A percentile compares a stretch with the other conserved stretches of the same genome.
Evolutionary conservation across 2,113 vertebrate species (phyloP).

Genomic region (Uropsilus gracilis): DNA sequence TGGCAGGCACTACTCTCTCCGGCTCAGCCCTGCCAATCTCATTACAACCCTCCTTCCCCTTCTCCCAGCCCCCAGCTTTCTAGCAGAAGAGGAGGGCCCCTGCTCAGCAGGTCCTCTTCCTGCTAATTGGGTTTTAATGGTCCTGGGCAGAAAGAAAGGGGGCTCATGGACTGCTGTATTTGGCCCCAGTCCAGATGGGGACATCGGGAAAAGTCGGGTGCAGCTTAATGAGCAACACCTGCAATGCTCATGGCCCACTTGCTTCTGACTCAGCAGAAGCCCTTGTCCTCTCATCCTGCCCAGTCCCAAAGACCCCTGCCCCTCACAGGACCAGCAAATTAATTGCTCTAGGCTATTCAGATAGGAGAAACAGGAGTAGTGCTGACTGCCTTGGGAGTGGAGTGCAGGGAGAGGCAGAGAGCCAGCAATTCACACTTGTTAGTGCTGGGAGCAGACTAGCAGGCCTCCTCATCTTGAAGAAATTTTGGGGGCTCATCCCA

Average conservation of each 20-base stretch:
- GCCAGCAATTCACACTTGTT: background rate
- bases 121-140: conserved; percentile 85
- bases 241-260: background rate
- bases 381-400: background rate
- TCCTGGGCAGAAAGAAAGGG: conserved; percentile 69
- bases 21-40: background rate
- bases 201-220: background rate
- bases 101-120: conserved; percentile 64
- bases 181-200: conserved; percentile 51
- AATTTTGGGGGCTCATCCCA: background rate
- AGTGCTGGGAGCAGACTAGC: background rate
- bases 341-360: background rate
- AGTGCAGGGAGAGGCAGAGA: background rate
- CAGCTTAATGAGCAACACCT: conserved; percentile 73
- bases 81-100: background rate
- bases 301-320: background rate
- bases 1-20: background rate
- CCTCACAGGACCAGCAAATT: too few species aligned
- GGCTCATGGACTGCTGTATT: background rate
- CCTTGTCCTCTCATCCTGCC: background rate
- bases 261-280: background rate
- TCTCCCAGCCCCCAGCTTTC: background rate
- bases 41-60: background rate
- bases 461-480: background rate
- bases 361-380: background rate